These are phyloP conservation scores for Cylas formicarius DNA, from an alignment of 1,140 invertebrate species.

Conservation along the genomic window DNA sequence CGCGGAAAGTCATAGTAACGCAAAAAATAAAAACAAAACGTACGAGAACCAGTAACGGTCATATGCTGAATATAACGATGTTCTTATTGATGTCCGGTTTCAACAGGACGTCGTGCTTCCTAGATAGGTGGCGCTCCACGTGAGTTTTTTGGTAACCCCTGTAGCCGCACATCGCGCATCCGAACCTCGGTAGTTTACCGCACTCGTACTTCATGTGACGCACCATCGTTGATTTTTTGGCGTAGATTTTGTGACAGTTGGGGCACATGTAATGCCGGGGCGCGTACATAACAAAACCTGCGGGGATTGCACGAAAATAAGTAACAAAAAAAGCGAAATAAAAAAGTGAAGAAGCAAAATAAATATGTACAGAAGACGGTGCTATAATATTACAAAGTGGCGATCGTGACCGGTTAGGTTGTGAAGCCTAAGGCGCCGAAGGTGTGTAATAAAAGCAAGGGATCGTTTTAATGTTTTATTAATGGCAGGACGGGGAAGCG, in stretches of 20 bases:
- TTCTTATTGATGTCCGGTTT: slow-evolving; percentile 22
- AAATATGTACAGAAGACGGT: neutral
- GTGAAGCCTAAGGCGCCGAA: no score
- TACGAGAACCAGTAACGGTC: slow-evolving; percentile 9
- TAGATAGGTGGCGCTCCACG: slow-evolving; percentile 40
- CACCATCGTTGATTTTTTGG: slow-evolving; percentile 50
- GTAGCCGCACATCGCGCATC: slow-evolving; percentile 50
- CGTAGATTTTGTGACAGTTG: slow-evolving; percentile 53
- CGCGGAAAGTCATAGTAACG: no score
- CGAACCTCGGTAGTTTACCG: slow-evolving; percentile 57
- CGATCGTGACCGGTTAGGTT: no score
- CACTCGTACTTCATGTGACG: slow-evolving; percentile 64
- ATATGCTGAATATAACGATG: slow-evolving; percentile 21
- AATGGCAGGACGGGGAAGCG: no score
- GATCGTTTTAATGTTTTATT: no score
- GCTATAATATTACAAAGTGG: neutral
- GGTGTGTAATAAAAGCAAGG: no score
- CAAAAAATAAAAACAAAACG: slow-evolving; percentile 10
- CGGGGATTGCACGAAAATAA: slow-evolving; percentile 17
- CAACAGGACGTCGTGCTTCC: slow-evolving; percentile 24
- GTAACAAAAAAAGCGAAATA: slow-evolving; percentile 4
- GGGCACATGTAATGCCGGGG: slow-evolving; percentile 26
- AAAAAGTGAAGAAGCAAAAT: slow-evolving; percentile 1
- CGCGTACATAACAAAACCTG: slow-evolving; percentile 18
- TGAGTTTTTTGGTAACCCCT: slow-evolving; percentile 45